These are phyloP conservation scores for Atrichornis clamosus DNA, from an alignment of 2,113 vertebrate species.

Conservation along the genomic window DNA sequence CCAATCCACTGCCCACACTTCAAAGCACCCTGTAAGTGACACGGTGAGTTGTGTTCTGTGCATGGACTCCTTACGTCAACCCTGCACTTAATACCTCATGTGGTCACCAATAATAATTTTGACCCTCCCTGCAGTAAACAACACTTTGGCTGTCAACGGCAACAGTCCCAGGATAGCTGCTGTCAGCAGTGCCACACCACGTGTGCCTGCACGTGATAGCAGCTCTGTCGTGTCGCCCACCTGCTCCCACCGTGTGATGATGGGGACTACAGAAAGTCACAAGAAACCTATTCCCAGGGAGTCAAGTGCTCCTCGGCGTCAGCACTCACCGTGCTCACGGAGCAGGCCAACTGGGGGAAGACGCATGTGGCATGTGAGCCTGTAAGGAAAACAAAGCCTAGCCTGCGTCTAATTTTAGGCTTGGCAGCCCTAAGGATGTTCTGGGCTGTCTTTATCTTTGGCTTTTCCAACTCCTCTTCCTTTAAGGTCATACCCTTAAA, in stretches of 20 bases:
- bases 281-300: constrained; percentile 38
- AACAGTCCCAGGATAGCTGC: background rate
- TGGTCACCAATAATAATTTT: background rate
- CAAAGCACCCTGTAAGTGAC: background rate
- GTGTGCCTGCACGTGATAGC: background rate
- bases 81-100: background rate
- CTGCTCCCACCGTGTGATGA: background rate
- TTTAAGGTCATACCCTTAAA: background rate
- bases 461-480: constrained; percentile 4
- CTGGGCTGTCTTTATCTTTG: constrained; percentile 16
- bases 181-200: background rate
- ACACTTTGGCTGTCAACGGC: background rate
- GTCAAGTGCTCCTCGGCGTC: background rate
- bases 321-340: background rate
- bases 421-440: constrained; percentile 9
- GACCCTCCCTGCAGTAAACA: background rate
- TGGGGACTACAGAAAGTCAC: background rate
- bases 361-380: background rate
- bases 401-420: background rate
- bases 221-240: background rate
- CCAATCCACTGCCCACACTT: background rate
- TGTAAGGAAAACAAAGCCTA: constrained; percentile 22
- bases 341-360: background rate
- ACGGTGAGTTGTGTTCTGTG: background rate
- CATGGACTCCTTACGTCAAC: background rate